Conservation (phyloP, 2,797 vertebrate species). For the Megalops cyprinoides region DNA sequence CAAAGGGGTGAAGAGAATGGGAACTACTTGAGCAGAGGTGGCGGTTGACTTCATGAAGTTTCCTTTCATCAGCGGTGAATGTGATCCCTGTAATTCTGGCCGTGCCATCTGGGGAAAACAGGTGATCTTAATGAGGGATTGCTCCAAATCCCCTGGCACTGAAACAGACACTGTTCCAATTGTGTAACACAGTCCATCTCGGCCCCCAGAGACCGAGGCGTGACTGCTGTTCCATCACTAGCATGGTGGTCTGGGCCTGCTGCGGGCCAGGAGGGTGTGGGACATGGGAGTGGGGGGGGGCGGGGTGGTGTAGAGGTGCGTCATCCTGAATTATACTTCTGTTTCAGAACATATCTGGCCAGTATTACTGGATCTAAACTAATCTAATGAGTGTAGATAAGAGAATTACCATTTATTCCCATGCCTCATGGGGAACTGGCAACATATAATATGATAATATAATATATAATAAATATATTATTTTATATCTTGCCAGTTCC, state of each 20-base stretch:
- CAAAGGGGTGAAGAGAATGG: conserved; percentile 46
- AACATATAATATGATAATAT: too few species aligned
- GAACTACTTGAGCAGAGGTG: conserved; percentile 53
- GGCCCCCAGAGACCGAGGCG: conserved; percentile 23
- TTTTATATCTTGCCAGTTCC: too few species aligned
- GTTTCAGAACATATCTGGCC: neutral
- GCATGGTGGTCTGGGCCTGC: conserved; percentile 42
- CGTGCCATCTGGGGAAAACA: conserved; percentile 77
- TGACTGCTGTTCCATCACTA: conserved; percentile 38
- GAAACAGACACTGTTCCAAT: conserved; percentile 67
- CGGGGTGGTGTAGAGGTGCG: neutral
- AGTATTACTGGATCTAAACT: too few species aligned
- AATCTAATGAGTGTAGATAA: too few species aligned
- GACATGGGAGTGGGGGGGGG: neutral
- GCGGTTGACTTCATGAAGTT: conserved; percentile 50
- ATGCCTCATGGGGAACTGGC: too few species aligned
- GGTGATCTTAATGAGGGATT: conserved; percentile 78
- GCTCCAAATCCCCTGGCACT: conserved; percentile 65
- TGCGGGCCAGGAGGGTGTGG: neutral
- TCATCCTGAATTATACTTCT: neutral
- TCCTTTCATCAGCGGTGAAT: conserved; percentile 68
- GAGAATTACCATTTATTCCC: too few species aligned
- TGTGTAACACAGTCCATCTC: conserved; percentile 66
- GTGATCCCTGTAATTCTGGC: conserved; percentile 64
- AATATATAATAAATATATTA: too few species aligned